Percentiles rank a stretch among this genome's conserved stretches.
Conservation (phyloP, 2,113 vertebrate species). For the Rhegmatorhina hoffmannsi region DNA sequence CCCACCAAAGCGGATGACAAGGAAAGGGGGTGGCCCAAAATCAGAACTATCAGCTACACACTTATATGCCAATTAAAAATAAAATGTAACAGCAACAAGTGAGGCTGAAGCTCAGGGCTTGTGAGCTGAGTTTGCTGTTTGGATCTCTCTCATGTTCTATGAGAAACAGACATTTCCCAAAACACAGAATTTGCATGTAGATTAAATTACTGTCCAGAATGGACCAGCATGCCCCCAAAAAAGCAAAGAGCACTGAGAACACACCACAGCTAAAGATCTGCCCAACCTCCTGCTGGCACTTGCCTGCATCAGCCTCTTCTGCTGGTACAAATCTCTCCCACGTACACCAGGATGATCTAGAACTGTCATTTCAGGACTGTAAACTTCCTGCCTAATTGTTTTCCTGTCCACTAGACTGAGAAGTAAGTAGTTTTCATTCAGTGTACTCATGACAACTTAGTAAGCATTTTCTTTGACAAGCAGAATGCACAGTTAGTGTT, state of each 20-base stretch:
- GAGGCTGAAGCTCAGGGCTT: not conserved
- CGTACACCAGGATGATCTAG: not conserved
- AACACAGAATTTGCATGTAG: not conserved
- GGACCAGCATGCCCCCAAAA: not conserved
- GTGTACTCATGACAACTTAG: slow-evolving; percentile 22
- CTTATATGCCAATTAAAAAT: not conserved
- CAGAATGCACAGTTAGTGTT: slow-evolving; percentile 18
- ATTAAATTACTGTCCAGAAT: not conserved
- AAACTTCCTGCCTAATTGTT: slow-evolving; percentile 32
- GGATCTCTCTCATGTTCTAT: not conserved
- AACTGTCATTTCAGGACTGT: not conserved
- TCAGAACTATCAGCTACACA: not conserved
- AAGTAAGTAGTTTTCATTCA: slow-evolving; percentile 43
- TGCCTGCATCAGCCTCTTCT: not conserved
- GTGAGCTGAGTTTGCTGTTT: not conserved
- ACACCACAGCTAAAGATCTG: not conserved
- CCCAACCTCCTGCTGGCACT: not conserved
- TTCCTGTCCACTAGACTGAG: slow-evolving; percentile 42
- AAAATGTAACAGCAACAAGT: not conserved
- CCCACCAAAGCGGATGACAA: not conserved
- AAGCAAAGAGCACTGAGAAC: not conserved
- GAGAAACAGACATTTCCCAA: not conserved
- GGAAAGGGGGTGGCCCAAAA: not conserved
- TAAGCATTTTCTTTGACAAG: slow-evolving; percentile 43
- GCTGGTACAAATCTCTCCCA: not conserved